Evolutionary conservation across 2,888 invertebrate species (phyloP).

Genomic region (Clanis bilineata): DNA sequence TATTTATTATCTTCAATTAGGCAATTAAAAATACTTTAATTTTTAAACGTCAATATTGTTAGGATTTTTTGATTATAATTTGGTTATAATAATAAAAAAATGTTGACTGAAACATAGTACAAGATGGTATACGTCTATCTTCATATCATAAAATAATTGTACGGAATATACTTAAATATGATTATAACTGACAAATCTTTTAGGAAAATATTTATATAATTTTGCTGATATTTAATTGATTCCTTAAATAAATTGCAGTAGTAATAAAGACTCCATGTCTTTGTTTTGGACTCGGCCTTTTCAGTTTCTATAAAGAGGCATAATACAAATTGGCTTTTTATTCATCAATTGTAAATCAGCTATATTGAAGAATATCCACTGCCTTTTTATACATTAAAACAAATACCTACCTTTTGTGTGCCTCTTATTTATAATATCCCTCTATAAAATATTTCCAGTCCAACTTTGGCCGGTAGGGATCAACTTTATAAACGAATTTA

Average conservation of each 20-base stretch:
- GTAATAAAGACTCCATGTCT: too few relatives aligned
- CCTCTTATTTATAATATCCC: background rate
- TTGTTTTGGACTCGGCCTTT: too few relatives aligned
- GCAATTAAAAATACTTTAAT: too few relatives aligned
- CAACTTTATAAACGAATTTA: background rate
- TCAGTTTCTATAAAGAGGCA: too few relatives aligned
- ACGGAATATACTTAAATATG: background rate
- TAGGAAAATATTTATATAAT: background rate
- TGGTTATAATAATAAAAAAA: conserved; percentile 2
- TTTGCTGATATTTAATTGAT: too few relatives aligned
- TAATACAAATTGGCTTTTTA: too few relatives aligned
- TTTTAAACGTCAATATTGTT: background rate
- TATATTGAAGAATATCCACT: too few relatives aligned
- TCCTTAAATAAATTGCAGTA: too few relatives aligned
- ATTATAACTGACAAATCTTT: background rate
- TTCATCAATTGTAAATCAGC: too few relatives aligned
- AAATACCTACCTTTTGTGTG: too few relatives aligned
- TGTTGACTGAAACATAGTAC: conserved; percentile 40
- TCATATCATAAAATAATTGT: conserved; percentile 36
- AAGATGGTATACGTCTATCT: conserved; percentile 39
- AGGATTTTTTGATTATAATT: background rate
- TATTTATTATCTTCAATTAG: too few relatives aligned
- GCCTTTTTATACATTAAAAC: too few relatives aligned
- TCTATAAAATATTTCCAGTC: background rate
- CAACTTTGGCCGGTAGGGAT: background rate